These are phyloP conservation scores for Peromyscus aztecus DNA, from an alignment of 2,797 vertebrate genomes.

Conservation along the genomic window DNA sequence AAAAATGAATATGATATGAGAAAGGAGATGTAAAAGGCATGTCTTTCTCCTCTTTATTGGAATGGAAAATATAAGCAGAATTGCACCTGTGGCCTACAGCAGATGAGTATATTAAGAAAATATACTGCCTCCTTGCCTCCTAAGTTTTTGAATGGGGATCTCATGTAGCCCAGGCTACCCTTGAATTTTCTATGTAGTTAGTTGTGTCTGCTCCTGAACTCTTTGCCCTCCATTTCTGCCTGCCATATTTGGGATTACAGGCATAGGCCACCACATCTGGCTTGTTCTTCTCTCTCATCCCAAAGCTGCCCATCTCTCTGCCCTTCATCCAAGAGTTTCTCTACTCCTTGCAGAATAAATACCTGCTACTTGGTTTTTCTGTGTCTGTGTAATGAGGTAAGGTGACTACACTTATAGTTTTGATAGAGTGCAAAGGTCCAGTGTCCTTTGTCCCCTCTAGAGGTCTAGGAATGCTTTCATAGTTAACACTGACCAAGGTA, in stretches of 20 bases:
- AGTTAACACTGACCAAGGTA: neutral
- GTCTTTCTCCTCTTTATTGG: neutral
- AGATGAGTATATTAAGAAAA: neutral
- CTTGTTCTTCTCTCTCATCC: neutral
- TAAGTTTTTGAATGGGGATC: neutral
- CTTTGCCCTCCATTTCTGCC: too few species aligned
- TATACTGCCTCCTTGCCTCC: neutral
- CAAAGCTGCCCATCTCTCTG: neutral
- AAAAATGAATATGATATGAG: neutral
- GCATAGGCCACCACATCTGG: neutral
- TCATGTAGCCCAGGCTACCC: neutral
- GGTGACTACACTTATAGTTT: neutral
- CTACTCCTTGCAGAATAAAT: neutral
- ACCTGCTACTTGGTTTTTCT: neutral
- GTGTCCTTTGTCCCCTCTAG: accelerated
- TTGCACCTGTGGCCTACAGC: neutral
- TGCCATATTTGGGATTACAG: neutral
- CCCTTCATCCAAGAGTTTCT: neutral
- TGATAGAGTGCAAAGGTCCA: neutral
- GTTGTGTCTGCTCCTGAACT: neutral
- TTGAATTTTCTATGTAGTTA: neutral
- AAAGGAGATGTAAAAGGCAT: neutral
- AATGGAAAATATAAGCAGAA: neutral
- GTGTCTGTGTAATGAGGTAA: neutral
- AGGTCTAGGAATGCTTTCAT: neutral